Conservation (phyloP, 2,113 vertebrate genomes). For the Scophthalmus maximus region DNA sequence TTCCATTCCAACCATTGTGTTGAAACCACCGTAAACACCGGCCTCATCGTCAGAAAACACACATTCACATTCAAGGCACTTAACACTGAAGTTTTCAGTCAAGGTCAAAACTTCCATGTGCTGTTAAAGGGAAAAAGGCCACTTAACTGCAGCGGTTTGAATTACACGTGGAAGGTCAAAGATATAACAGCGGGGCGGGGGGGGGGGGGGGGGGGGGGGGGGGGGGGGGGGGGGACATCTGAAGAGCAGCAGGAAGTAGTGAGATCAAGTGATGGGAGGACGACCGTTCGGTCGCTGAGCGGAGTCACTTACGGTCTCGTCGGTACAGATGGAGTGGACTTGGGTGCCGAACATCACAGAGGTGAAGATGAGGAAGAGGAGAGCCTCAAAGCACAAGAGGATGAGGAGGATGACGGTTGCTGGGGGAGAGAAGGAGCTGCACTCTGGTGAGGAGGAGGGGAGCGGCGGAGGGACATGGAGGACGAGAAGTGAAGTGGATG, state of each 20-base stretch:
- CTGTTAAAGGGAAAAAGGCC: neutral
- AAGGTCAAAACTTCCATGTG: too few relatives aligned
- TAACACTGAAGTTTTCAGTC: too few relatives aligned
- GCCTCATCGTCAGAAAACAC: too few relatives aligned
- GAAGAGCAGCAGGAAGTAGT: neutral
- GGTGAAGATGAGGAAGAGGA: constrained; percentile 99
- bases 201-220: constrained; percentile 14
- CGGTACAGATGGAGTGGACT: constrained; percentile 99
- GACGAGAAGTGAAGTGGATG: constrained; percentile 41
- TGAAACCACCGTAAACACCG: too few relatives aligned
- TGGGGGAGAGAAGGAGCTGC: constrained; percentile 97
- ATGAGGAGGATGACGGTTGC: constrained; percentile 98
- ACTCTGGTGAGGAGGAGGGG: constrained; percentile 86
- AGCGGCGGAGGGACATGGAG: constrained; percentile 61
- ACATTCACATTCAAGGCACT: too few relatives aligned
- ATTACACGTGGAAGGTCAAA: neutral
- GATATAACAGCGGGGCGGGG: constrained; percentile 2
- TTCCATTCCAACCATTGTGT: too few relatives aligned
- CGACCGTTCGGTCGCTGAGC: constrained; percentile 16
- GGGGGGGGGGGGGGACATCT: constrained; percentile 19
- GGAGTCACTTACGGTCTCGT: constrained; percentile 94
- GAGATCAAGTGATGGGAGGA: constrained; percentile 1
- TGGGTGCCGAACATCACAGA: constrained; percentile 99
- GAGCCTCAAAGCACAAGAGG: constrained; percentile 96
- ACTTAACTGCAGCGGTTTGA: neutral